Percentiles rank a stretch among this genome's conserved stretches.
phyloP scores from a whole-genome alignment of 2,113 vertebrate genomes.

The Galemys pyrenaicus region DNA sequence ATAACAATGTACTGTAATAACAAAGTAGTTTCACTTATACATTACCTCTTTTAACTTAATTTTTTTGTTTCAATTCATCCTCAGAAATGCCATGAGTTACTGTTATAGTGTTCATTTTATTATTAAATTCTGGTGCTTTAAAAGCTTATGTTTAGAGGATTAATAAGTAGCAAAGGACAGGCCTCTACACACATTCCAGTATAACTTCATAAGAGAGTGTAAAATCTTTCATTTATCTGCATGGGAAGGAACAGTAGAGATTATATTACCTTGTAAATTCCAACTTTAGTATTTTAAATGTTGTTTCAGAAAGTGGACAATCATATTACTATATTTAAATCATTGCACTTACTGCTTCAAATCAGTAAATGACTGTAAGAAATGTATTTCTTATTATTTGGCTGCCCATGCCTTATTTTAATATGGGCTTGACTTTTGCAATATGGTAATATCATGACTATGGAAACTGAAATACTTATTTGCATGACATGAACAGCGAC shows the following conservation, averaged over 20 bases:
- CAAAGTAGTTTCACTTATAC: not conserved
- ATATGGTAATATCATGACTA: not conserved
- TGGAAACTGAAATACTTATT: constrained; percentile 10
- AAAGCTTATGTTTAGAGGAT: not conserved
- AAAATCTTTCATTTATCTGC: not conserved
- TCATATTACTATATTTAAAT: not conserved
- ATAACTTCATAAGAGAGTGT: not conserved
- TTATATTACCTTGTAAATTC: not conserved
- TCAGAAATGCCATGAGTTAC: not conserved
- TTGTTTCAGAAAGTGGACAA: not conserved
- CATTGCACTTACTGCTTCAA: not conserved
- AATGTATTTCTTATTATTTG: not conserved
- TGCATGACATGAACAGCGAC: not conserved
- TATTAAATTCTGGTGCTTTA: not conserved
- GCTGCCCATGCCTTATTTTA: not conserved
- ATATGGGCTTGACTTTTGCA: not conserved
- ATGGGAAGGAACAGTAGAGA: not conserved
- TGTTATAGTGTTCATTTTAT: constrained; percentile 1
- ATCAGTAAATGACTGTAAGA: not conserved
- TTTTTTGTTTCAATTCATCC: not conserved
- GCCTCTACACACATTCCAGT: not conserved
- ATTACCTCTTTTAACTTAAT: not conserved
- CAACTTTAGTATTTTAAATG: constrained; percentile 30
- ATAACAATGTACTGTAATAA: not conserved
- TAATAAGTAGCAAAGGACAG: not conserved